Conservation (phyloP, 2,113 vertebrate genomes). For the Piaya cayana region DNA sequence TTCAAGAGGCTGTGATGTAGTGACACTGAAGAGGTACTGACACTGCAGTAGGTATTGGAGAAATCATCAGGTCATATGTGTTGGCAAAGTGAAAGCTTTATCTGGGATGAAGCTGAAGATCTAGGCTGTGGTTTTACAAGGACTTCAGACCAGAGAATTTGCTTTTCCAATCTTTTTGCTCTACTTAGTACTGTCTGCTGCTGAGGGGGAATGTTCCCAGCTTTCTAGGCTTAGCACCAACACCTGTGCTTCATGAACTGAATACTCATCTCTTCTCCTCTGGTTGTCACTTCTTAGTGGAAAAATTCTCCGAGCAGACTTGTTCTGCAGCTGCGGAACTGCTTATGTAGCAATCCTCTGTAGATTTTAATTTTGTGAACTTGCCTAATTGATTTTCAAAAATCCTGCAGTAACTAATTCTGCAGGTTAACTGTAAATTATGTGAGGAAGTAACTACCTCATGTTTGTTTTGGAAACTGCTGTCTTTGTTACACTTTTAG, state of each 20-base stretch:
- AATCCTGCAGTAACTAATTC: not conserved
- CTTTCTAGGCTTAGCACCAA: not conserved
- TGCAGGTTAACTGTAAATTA: not conserved
- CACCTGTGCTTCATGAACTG: not conserved
- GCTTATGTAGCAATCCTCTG: conserved; percentile 4
- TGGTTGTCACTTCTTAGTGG: not conserved
- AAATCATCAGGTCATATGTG: not conserved
- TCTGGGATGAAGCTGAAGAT: not conserved
- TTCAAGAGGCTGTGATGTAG: not conserved
- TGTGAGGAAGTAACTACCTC: not conserved
- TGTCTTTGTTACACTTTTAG: not conserved
- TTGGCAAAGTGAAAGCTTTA: not conserved
- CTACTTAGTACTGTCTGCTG: not conserved
- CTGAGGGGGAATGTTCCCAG: not conserved
- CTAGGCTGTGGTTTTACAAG: not conserved
- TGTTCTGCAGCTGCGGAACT: conserved; percentile 25
- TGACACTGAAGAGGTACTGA: not conserved
- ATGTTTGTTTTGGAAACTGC: not conserved
- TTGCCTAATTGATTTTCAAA: not conserved
- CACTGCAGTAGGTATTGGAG: not conserved
- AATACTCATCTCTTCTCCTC: not conserved
- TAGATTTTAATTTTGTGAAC: not conserved
- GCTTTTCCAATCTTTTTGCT: not conserved
- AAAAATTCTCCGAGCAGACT: not conserved
- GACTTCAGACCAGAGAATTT: not conserved